A percentile compares a stretch with the other conserved stretches of the same genome.
Conservation (phyloP, 2,888 invertebrate genomes). For the Xestia sexstrigata region DNA sequence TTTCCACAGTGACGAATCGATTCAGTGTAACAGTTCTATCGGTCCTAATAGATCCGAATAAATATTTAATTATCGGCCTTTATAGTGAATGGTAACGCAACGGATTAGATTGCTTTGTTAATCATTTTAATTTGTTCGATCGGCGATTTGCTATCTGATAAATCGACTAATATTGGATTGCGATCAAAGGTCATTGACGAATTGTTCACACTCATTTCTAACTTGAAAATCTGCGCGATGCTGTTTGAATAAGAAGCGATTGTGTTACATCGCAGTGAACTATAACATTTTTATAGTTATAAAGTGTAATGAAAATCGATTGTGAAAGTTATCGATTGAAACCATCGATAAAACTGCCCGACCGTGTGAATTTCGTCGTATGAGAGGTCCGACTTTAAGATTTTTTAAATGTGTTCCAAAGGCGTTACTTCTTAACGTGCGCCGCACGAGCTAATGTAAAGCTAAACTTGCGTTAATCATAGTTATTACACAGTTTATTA, state of each 20-base stretch:
- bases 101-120: conserved; percentile 82
- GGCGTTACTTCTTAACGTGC: conserved; percentile 71
- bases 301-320: conserved; percentile 69
- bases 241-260: conserved; percentile 69
- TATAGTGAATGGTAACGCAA: conserved; percentile 88
- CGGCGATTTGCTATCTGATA: conserved; percentile 62
- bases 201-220: conserved; percentile 66
- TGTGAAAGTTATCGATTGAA: conserved; percentile 74
- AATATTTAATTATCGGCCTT: conserved; percentile 88
- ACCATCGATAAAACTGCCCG: conserved; percentile 71
- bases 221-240: conserved; percentile 58
- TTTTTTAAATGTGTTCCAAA: conserved; percentile 70
- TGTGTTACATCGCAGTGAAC: conserved; percentile 50
- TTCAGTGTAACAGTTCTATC: conserved; percentile 82
- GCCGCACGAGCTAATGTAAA: conserved; percentile 81
- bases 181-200: conserved; percentile 65
- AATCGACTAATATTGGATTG: conserved; percentile 67
- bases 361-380: conserved; percentile 72
- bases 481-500: conserved; percentile 81
- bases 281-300: conserved; percentile 57
- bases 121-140: conserved; percentile 82
- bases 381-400: conserved; percentile 70
- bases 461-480: conserved; percentile 82
- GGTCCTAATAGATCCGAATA: conserved; percentile 87
- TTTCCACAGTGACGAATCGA: conserved; percentile 87